These are phyloP conservation scores for Columba janthina DNA, from an alignment of 2,113 vertebrate species.

Conservation along the genomic window DNA sequence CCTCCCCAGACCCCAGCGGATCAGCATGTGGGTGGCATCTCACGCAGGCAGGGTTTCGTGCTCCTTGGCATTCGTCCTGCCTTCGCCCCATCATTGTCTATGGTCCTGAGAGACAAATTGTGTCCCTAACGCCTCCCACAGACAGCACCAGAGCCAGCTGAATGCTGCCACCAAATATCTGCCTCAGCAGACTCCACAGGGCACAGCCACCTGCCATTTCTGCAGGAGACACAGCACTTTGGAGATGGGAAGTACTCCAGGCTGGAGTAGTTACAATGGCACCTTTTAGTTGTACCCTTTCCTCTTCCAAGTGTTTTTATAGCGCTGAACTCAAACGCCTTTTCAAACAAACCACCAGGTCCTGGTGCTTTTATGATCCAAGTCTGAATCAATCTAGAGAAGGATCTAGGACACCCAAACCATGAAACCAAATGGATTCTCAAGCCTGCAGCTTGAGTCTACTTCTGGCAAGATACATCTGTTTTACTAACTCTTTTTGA, in stretches of 20 bases:
- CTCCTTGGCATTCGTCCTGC: background rate
- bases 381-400: background rate
- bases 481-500: background rate
- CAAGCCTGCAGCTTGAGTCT: background rate
- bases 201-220: slow-evolving; percentile 15
- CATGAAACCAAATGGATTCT: background rate
- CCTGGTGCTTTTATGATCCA: background rate
- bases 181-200: background rate
- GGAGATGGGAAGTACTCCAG: slow-evolving; percentile 15
- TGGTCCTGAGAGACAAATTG: background rate
- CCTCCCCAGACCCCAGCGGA: background rate
- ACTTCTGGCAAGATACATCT: background rate
- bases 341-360: background rate
- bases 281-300: slow-evolving; percentile 1
- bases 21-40: background rate
- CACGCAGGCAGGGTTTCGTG: background rate
- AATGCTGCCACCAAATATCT: background rate
- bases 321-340: background rate
- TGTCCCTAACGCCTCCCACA: background rate
- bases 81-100: background rate
- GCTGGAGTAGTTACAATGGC: background rate
- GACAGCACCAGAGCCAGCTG: background rate
- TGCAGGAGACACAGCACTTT: background rate
- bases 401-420: background rate
- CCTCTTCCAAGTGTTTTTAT: slow-evolving; percentile 54